These are phyloP conservation scores for Hydrochoerus hydrochaeris DNA, from an alignment of 2,113 vertebrate species.

Conservation along the genomic window DNA sequence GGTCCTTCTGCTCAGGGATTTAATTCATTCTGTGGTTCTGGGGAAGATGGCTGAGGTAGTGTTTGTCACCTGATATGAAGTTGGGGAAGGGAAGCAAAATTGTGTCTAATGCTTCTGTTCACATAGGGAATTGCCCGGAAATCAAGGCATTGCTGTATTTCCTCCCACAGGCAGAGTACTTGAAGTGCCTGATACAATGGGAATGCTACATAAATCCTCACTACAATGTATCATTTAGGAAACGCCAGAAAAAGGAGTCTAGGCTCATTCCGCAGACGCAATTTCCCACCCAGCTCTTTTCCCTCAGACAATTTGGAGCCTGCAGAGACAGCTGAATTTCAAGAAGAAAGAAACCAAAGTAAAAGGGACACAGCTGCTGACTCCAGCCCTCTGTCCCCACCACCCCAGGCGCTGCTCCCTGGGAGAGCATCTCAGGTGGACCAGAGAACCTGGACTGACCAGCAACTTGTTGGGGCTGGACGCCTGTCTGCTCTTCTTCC, in stretches of 20 bases:
- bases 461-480: rapidly evolving
- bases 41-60: background rate
- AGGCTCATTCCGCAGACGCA: no score
- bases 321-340: background rate
- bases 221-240: background rate
- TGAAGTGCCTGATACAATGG: background rate
- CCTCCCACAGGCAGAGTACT: background rate
- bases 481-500: rapidly evolving
- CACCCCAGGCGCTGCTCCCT: background rate
- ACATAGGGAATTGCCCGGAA: no score
- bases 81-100: background rate
- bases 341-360: background rate
- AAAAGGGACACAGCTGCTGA: rapidly evolving
- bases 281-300: background rate
- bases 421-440: rapidly evolving
- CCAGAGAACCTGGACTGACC: rapidly evolving
- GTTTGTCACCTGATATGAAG: background rate
- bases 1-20: background rate
- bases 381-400: no score
- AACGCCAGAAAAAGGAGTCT: no score
- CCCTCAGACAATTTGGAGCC: background rate
- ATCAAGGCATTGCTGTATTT: background rate
- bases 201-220: background rate
- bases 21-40: no score
- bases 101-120: background rate